Evolutionary conservation across 1,140 invertebrate genomes (phyloP).

Genomic region (Cotesia vestalis): DNA sequence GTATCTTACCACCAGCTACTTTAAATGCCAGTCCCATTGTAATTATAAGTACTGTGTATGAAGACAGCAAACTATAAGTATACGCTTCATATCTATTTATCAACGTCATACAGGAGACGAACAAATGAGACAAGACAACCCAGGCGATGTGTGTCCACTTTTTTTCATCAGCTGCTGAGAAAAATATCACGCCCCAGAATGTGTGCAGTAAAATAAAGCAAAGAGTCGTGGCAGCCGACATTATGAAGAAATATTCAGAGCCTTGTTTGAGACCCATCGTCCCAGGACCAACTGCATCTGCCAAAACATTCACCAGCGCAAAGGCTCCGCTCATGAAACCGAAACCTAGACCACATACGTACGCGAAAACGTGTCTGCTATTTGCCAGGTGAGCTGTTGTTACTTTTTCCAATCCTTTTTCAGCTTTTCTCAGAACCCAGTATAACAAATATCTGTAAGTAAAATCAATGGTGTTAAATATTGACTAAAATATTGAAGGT

Average conservation of each 20-base stretch:
- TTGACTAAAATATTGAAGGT: too few relatives aligned
- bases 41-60: conserved; percentile 75
- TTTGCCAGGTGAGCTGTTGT: conserved; percentile 79
- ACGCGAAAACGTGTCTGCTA: conserved; percentile 90
- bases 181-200: conserved; percentile 96
- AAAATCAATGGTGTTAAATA: conserved; percentile 12
- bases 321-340: conserved; percentile 95
- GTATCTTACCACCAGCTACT: conserved; percentile 75
- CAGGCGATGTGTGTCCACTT: conserved; percentile 77
- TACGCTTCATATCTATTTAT: conserved; percentile 81
- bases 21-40: conserved; percentile 79
- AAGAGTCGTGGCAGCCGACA: conserved; percentile 86
- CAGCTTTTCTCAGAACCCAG: conserved; percentile 81
- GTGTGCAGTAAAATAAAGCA: conserved; percentile 92
- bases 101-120: conserved; percentile 86
- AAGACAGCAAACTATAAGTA: conserved; percentile 75
- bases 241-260: conserved; percentile 89
- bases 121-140: conserved; percentile 85
- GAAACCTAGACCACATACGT: conserved; percentile 95
- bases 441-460: conserved; percentile 77
- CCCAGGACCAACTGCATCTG: conserved; percentile 91
- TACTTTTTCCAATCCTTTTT: conserved; percentile 85
- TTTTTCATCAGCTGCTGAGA: conserved; percentile 84
- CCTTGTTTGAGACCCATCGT: conserved; percentile 89
- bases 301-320: conserved; percentile 91